Evolutionary conservation across 2,113 vertebrate genomes (phyloP), one percentile per base, ranked within the genome.

Genomic region (Crotalus horridus): DNA sequence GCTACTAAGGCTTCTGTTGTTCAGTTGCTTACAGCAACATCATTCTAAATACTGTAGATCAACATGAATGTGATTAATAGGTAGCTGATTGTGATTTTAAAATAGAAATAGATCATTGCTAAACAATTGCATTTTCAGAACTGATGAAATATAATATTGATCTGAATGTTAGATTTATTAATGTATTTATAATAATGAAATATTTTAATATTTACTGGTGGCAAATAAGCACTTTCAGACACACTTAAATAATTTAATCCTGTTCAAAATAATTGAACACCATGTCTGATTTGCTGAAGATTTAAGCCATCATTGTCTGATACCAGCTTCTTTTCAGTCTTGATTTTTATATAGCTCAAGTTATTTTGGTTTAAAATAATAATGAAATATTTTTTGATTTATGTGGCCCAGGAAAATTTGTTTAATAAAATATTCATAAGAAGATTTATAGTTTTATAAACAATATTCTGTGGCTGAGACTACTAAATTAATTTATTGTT

Each of bases 151-250:
- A 92, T 11, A 90, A 13, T 85, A 87, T 56, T 93, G 74, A 88
- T 90, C 15, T 5, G 58, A 51, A 29, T 51, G 90, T 4, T 48
- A 93, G 81, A 93, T 90, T 94, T 93, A 56, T 93, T 92, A 86
- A 0, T 91, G 0, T 21, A 48, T 24, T 33, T 87, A 1, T 33
- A 61, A 46, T 53, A 26, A 12, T 33, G 10, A 64, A 64, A 51
- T 56, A 23, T 86, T 64, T 26, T n/a, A 51, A 51, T 51, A 61
- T 64, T 85, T 11, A 64, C 74, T 39, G 10, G 3, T 26, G 55
- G 29, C 13, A 91, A 53, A 33, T 33, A 54, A 39, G 26, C n/a
- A 20, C 46, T 69, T 64, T 29, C 1, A 33, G 58, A 46, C 33
- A n/a, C 8, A 17, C 15, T 51, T 87, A 59, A 46, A 33, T 11